Conservation (phyloP, 2,888 invertebrate species). For the Pardosa pseudoannulata region DNA sequence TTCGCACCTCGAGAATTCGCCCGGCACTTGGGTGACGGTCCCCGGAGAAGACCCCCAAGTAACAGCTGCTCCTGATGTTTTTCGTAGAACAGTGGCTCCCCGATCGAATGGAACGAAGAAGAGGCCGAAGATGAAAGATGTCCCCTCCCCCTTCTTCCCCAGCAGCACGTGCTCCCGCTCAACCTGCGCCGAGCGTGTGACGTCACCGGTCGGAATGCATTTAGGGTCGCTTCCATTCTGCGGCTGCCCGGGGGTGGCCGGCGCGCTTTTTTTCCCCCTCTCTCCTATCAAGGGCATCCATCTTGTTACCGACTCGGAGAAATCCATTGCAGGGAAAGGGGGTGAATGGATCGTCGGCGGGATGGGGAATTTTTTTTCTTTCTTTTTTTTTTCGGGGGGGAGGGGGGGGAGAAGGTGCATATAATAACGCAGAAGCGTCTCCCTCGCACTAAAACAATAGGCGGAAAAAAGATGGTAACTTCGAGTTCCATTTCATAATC, state of each 20-base stretch:
- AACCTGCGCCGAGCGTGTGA: slow-evolving; percentile 9
- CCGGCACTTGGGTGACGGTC: background rate
- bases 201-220: slow-evolving; percentile 13
- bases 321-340: background rate
- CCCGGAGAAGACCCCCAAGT: slow-evolving; percentile 12
- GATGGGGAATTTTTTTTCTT: too few species aligned
- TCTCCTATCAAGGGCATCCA: slow-evolving; percentile 17
- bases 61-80: slow-evolving; percentile 63
- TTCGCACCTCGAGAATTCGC: too few species aligned
- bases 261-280: background rate
- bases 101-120: slow-evolving; percentile 9
- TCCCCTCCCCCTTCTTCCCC: background rate
- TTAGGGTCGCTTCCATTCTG: background rate
- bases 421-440: background rate
- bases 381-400: too few species aligned
- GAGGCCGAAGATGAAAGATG: slow-evolving; percentile 23
- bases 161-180: slow-evolving; percentile 9
- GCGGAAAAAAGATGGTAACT: too few species aligned
- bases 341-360: background rate
- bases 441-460: too few species aligned
- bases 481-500: too few species aligned
- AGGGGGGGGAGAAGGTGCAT: background rate
- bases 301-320: background rate
- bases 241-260: background rate
- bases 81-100: slow-evolving; percentile 27